Evolutionary conservation across 2,888 invertebrate species (phyloP).

Genomic region (Embidobia sp.): DNA sequence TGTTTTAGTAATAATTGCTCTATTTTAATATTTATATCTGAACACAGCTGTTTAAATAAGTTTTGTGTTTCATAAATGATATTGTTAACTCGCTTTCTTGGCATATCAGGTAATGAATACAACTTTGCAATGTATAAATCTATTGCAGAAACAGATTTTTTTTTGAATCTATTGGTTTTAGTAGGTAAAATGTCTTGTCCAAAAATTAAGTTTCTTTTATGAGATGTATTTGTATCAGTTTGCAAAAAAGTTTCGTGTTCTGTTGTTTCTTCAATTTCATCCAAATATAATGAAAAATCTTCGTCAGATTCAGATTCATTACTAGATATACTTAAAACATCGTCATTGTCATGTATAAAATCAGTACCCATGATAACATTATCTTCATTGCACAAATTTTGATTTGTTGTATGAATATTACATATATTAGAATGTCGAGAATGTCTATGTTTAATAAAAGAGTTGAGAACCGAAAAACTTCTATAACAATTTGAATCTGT

Average conservation of each 20-base stretch:
- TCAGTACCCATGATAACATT: no score
- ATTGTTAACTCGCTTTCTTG: not conserved
- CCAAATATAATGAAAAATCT: not conserved
- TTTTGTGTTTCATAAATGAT: not conserved
- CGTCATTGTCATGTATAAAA: no score
- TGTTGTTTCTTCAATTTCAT: not conserved
- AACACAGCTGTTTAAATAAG: not conserved
- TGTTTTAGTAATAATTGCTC: not conserved
- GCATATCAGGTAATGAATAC: not conserved
- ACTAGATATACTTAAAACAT: not conserved
- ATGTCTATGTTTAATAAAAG: conserved; percentile 11
- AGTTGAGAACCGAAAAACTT: conserved; percentile 7
- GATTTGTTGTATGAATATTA: no score
- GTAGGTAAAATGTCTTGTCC: no score
- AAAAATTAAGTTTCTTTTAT: no score
- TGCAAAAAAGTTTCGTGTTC: no score
- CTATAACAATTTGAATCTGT: not conserved
- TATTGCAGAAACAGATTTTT: no score
- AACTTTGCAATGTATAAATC: not conserved
- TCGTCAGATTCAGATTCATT: not conserved
- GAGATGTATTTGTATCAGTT: no score
- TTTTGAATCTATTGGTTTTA: no score
- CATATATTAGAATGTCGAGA: not conserved
- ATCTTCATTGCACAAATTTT: no score
- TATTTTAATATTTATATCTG: not conserved